Evolutionary conservation across 2,797 vertebrate species (phyloP), one percentile per base, ranked within the genome.

Genomic region (Moxostoma hubbsi): DNA sequence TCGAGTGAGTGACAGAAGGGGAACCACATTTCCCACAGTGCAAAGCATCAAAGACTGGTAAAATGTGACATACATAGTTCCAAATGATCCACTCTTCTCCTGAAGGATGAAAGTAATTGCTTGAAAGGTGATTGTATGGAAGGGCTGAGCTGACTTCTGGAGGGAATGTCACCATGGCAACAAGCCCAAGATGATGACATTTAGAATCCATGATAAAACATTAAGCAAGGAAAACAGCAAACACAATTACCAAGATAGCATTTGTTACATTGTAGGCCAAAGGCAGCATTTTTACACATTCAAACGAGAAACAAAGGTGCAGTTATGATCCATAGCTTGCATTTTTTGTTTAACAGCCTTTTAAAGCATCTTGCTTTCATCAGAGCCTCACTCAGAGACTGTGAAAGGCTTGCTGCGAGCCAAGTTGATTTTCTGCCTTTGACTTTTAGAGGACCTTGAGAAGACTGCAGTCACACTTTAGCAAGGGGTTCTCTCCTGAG

Each of bases 151-250:
- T 78, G 82, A 85, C 81, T 86, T 84, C 81, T 83, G 79, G 81
- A 83, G 75, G 79, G 67, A 84, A 76, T 57, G 75, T 85, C 82
- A 72, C 85, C 85, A 87, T 87, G 84, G 85, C 85, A 87, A 87
- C 85, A 73, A 85, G 85, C 78, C 82, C 78, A 81, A 82, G 84
- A 85, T 51, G 82, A 85, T 83, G 83, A 85, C 85, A 82, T 84
- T 86, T 81, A 59, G 82, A 85, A 85, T 85, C 75, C 62, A 77
- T 75, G 80, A 86, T 85, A 82, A 85, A 85, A 85, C 82, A 82
- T 78, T 85, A 82, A 85, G 83, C 55, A 63, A 80, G 70, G 78
- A 81, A 84, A 76, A 83, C 75, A 73, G 78, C 73, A 82, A 81
- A 84, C 77, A 79, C 68, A 81, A 85, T 86, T 79, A 85, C 81